Percentiles rank a stretch among this genome's conserved stretches.
Evolutionary conservation across 2,113 vertebrate genomes (phyloP).

Genomic region (Phodopus roborovskii): DNA sequence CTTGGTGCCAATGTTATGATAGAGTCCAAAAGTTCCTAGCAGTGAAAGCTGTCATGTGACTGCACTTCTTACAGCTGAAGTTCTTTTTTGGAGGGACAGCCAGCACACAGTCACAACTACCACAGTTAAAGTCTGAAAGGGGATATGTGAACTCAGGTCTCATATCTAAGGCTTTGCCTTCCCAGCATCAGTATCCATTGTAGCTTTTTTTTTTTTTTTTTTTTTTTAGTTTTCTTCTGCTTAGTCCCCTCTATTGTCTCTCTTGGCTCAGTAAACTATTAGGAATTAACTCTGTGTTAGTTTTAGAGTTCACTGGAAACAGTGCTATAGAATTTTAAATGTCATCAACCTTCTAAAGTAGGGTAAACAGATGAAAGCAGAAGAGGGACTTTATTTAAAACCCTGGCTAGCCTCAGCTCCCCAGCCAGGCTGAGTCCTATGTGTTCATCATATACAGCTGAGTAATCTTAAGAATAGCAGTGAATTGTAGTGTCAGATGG

Average conservation of each 20-base stretch:
- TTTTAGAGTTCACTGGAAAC: conserved; percentile 18
- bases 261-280: not conserved
- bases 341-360: not conserved
- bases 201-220: not conserved
- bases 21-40: not conserved
- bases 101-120: not conserved
- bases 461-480: not conserved
- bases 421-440: not conserved
- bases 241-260: not conserved
- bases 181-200: not conserved
- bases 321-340: conserved; percentile 1
- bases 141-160: not conserved
- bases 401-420: not conserved
- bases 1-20: not conserved
- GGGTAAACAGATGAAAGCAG: not conserved
- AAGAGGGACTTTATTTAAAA: conserved; percentile 30
- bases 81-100: conserved; percentile 24
- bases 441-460: not conserved
- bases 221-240: not conserved
- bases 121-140: not conserved
- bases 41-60: not conserved
- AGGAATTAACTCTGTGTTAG: not conserved
- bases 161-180: not conserved
- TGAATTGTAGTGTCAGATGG: not conserved
- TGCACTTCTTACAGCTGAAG: not conserved